phyloP scores from a whole-genome alignment of 2,888 invertebrate species.

The Dasysyrphus albostriatus region DNA sequence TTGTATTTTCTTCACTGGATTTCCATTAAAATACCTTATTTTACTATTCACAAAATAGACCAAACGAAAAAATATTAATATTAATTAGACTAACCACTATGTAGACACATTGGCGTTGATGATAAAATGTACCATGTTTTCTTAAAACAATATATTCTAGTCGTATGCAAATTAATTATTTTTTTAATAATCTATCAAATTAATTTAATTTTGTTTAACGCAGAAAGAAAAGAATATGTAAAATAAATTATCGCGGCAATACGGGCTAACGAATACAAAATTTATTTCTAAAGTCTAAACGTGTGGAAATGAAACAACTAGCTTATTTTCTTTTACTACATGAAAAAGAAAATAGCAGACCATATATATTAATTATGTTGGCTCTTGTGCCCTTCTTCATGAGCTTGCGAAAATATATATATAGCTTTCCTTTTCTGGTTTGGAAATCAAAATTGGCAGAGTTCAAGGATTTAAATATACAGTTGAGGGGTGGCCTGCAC shows the following conservation, averaged over 20 bases:
- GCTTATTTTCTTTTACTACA: background rate
- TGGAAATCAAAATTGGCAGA: too few relatives aligned
- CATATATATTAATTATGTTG: too few relatives aligned
- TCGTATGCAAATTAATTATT: background rate
- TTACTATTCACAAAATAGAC: background rate
- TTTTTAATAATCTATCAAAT: background rate
- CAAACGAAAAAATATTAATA: background rate
- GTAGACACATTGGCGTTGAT: background rate
- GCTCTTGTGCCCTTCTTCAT: too few relatives aligned
- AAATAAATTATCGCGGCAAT: slow-evolving; percentile 61
- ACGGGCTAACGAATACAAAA: slow-evolving; percentile 61
- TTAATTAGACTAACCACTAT: background rate
- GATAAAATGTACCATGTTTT: background rate
- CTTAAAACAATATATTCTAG: background rate
- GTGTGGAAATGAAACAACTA: slow-evolving; percentile 52
- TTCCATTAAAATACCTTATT: background rate
- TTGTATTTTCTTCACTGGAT: background rate
- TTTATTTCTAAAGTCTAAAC: slow-evolving; percentile 23
- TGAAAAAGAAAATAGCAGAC: background rate
- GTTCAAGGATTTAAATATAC: too few relatives aligned
- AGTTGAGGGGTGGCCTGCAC: too few relatives aligned
- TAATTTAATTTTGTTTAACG: slow-evolving; percentile 34
- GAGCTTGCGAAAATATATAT: too few relatives aligned
- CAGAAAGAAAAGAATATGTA: slow-evolving; percentile 30
- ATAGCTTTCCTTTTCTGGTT: too few relatives aligned